Percentiles rank a stretch among this genome's conserved stretches.
These are phyloP conservation scores for Mechanitis messenoides DNA, from an alignment of 2,888 invertebrate species.

Conservation along the genomic window DNA sequence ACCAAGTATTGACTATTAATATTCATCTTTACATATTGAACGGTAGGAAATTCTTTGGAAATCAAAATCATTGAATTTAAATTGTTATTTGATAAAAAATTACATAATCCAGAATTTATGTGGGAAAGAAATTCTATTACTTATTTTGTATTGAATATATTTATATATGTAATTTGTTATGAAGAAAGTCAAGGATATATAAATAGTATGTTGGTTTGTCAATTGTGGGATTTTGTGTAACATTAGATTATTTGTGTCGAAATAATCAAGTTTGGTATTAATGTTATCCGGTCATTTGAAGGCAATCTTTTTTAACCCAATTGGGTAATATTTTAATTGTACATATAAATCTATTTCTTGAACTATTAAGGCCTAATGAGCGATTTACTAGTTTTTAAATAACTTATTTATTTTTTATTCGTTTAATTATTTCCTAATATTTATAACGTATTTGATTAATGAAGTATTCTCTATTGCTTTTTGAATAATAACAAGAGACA, in stretches of 20 bases:
- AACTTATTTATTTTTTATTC: too few relatives aligned
- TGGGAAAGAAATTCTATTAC: background rate
- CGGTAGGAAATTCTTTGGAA: background rate
- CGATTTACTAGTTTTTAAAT: too few relatives aligned
- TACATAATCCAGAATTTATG: background rate
- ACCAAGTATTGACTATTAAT: background rate
- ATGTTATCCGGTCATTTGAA: slow-evolving; percentile 25
- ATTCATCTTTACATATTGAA: background rate
- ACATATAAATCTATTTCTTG: slow-evolving; percentile 12
- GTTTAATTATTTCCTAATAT: too few relatives aligned
- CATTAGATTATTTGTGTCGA: slow-evolving; percentile 27
- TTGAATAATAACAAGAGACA: too few relatives aligned
- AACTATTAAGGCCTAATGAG: too few relatives aligned
- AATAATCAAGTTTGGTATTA: slow-evolving; percentile 24
- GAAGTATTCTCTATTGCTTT: too few relatives aligned
- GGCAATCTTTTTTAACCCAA: slow-evolving; percentile 16
- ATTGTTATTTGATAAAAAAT: background rate
- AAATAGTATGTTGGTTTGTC: background rate
- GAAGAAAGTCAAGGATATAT: too few relatives aligned
- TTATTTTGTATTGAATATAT: background rate
- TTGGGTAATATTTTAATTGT: slow-evolving; percentile 24
- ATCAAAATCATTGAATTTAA: slow-evolving; percentile 4
- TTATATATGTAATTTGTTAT: too few relatives aligned
- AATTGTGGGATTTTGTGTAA: slow-evolving; percentile 2
- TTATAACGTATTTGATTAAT: too few relatives aligned